phyloP scores from a whole-genome alignment of 2,797 vertebrate genomes.

The Sparus aurata region DNA sequence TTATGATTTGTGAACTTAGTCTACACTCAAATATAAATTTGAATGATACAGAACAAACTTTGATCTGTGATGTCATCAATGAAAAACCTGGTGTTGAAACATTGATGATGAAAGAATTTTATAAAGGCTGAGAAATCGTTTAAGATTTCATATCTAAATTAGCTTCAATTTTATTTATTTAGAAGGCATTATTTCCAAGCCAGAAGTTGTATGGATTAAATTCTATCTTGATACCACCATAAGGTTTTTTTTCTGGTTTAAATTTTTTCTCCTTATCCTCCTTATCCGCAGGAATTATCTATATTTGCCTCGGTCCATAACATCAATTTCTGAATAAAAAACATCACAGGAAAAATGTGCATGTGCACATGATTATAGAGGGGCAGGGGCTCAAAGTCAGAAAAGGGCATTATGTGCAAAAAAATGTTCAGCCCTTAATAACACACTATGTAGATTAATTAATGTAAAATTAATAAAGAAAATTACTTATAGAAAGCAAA shows the following conservation, averaged over 20 bases:
- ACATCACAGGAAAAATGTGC: background rate
- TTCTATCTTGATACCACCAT: background rate
- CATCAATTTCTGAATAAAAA: constrained; percentile 6
- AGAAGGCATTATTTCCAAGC: background rate
- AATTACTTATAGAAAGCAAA: no score
- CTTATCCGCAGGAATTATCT: no score
- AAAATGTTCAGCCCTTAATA: no score
- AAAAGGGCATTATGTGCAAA: no score
- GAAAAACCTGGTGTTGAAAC: constrained; percentile 5
- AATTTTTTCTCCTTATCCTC: background rate
- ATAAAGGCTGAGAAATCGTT: constrained; percentile 3
- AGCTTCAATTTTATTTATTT: constrained; percentile 5
- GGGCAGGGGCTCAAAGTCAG: no score
- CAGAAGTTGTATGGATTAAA: constrained; percentile 7
- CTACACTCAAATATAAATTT: background rate
- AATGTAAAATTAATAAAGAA: no score
- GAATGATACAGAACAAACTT: background rate
- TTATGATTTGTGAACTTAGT: constrained; percentile 9
- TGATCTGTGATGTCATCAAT: constrained; percentile 6
- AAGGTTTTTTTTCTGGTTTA: background rate
- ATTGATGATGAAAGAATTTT: background rate
- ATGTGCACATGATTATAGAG: no score
- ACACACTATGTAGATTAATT: no score
- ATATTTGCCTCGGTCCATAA: background rate
- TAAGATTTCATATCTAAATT: constrained; percentile 23